Evolutionary conservation across 2,797 vertebrate genomes (phyloP).

Genomic region (Argyrosomus regius): DNA sequence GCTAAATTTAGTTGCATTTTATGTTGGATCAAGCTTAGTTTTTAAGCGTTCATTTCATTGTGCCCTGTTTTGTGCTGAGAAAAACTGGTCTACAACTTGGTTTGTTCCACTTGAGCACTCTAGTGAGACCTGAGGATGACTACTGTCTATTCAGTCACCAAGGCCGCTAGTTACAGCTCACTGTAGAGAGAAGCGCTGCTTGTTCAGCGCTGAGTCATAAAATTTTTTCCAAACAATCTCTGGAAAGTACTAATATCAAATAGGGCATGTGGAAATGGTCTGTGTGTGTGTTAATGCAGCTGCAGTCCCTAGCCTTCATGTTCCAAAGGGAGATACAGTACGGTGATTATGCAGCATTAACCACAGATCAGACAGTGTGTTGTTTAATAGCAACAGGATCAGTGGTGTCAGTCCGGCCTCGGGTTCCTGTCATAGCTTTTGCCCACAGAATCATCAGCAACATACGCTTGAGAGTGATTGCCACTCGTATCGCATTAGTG

Average conservation of each 20-base stretch:
- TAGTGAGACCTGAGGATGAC: not conserved
- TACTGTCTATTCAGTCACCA: not conserved
- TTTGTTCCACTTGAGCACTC: not conserved
- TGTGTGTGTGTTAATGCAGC: constrained; percentile 7
- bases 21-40: not conserved
- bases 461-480: not conserved
- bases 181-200: constrained; percentile 21
- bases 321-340: constrained; percentile 38
- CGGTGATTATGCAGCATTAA: constrained; percentile 44
- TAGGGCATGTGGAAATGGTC: constrained; percentile 14
- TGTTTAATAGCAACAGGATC: constrained; percentile 25
- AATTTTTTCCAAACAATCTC: constrained; percentile 28
- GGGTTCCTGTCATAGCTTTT: constrained; percentile 1
- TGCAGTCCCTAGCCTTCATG: constrained; percentile 20
- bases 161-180: constrained; percentile 2
- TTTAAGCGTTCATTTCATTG: not conserved
- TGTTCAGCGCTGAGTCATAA: constrained; percentile 29
- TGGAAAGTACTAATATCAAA: constrained; percentile 30
- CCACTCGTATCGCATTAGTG: constrained; percentile 6
- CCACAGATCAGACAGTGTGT: constrained; percentile 33
- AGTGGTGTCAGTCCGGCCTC: constrained; percentile 23
- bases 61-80: constrained; percentile 1
- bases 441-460: constrained; percentile 14
- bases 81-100: not conserved
- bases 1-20: not conserved